Evolutionary conservation across 1,140 invertebrate species (phyloP), one percentile per base, ranked within the genome.

Genomic region (Brachionus paranguensis): DNA sequence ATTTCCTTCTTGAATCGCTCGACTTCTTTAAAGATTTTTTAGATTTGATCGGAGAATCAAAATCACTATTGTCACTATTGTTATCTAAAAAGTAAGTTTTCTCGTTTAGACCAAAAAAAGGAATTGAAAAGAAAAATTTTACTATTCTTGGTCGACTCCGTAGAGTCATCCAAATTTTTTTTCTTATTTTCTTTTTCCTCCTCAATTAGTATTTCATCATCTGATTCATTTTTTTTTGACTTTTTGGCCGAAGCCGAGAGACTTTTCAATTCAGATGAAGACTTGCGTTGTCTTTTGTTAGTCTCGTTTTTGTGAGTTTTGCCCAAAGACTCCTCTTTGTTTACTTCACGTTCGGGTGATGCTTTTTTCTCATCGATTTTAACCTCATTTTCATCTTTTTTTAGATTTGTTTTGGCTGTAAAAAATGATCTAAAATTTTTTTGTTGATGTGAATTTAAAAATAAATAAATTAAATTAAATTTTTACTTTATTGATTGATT

Each of bases 401-500:
- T 76, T 53, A 47, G 4, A 76, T 68, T 68, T 47, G 78, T 64
- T 45, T 60, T 68, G 20, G 78, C 55, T 29, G 78, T 64, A 29
- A 81, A 81, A 81, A 81, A 81, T 5, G 53, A 64, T 20, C 78
- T 81, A 11, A 33, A 64, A 37, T 37, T 37, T 37, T 37, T 55
- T 10, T 14, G 29, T 27, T 53, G 12, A 29, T 24, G 24, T 0
- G 3, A 37, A 33, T 60, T 41, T 6, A n/a, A 55, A 29, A 53
- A 10, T 17, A n/a, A 17, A 12, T 7, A 5, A 55, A 12, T 55
- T 8, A 37, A 33, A 55, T 20, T n/a, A 60, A 79, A 43, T 3
- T 4, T 37, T 27, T 81, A 81, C 78, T 64, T 81, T 14, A 81
- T 81, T 81, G 78, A 64, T 64, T 81, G 78, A 81, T 81, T 81